phyloP scores from a whole-genome alignment of 37 sponge, comb jelly and placozoan genomes.

The Amphimedon queenslandica region DNA sequence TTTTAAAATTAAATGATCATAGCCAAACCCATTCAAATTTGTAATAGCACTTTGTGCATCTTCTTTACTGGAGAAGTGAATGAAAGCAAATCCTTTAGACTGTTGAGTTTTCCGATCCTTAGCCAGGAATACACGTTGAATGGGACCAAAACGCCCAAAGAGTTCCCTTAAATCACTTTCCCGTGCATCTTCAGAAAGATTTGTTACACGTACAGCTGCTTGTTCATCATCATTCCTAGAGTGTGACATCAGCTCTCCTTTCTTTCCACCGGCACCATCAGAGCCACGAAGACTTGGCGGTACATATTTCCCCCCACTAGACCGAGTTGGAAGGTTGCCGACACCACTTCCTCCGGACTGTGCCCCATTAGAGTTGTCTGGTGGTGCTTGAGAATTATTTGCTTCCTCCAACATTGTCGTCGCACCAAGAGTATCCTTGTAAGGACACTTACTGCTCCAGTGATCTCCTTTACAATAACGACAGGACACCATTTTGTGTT shows the following conservation, averaged over 20 bases:
- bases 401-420: constrained; percentile 32
- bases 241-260: constrained; percentile 29
- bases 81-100: constrained; percentile 96
- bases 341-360: too few relatives aligned
- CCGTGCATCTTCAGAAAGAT: constrained; percentile 88
- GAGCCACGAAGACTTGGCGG: constrained; percentile 57
- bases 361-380: too few relatives aligned
- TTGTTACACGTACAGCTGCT: constrained; percentile 86
- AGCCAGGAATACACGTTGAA: constrained; percentile 84
- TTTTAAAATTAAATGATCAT: constrained; percentile 92
- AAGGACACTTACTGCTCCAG: constrained; percentile 91
- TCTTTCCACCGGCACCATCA: constrained; percentile 18
- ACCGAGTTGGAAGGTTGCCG: too few relatives aligned
- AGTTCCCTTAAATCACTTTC: constrained; percentile 86
- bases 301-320: constrained; percentile 59
- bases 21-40: constrained; percentile 76
- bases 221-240: constrained; percentile 64
- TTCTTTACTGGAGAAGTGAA: constrained; percentile 53
- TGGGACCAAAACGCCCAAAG: constrained; percentile 81
- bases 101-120: constrained; percentile 85
- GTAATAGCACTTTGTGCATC: constrained; percentile 83
- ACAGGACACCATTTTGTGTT: constrained; percentile 82
- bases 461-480: constrained; percentile 94
- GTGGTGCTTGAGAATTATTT: not conserved
- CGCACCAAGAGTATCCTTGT: constrained; percentile 79